A percentile compares a stretch with the other conserved stretches of the same genome.
These are phyloP conservation scores for Xanthorhoe designata DNA, from an alignment of 2,888 invertebrate genomes.

Conservation along the genomic window DNA sequence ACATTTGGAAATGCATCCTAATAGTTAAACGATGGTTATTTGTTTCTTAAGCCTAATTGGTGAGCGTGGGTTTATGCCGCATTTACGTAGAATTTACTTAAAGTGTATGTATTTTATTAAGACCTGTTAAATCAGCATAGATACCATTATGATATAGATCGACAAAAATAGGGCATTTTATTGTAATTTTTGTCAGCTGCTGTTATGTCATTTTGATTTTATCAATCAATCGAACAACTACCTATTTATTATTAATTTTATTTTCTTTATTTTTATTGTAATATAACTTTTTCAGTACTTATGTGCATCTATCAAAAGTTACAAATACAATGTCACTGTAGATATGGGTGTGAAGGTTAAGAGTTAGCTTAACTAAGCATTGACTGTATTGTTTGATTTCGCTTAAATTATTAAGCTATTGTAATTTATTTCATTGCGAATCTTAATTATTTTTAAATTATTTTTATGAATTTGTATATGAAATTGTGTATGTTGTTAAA, in stretches of 20 bases:
- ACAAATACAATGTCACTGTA: not conserved
- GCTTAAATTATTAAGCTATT: constrained; percentile 52
- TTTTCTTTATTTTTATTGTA: constrained; percentile 1
- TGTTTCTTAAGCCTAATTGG: not conserved
- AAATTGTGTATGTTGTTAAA: constrained; percentile 57
- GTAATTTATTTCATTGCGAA: constrained; percentile 75
- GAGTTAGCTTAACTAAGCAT: constrained; percentile 17
- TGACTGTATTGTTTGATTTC: constrained; percentile 32
- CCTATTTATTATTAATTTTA: not conserved
- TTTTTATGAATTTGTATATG: constrained; percentile 55
- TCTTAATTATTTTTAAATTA: constrained; percentile 66
- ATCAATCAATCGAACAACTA: not conserved
- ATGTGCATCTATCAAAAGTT: constrained; percentile 1
- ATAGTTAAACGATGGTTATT: not conserved
- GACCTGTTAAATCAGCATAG: not conserved
- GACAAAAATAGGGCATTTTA: not conserved
- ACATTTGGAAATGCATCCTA: not conserved
- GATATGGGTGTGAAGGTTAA: not conserved
- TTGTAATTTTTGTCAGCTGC: not conserved
- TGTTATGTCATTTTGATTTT: not conserved
- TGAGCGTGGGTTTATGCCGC: not conserved
- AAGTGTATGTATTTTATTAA: not conserved
- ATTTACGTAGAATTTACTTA: not conserved
- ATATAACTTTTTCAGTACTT: not conserved
- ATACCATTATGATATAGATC: not conserved